Conservation (phyloP, 2,888 invertebrate genomes). For the Dioctria linearis region DNA sequence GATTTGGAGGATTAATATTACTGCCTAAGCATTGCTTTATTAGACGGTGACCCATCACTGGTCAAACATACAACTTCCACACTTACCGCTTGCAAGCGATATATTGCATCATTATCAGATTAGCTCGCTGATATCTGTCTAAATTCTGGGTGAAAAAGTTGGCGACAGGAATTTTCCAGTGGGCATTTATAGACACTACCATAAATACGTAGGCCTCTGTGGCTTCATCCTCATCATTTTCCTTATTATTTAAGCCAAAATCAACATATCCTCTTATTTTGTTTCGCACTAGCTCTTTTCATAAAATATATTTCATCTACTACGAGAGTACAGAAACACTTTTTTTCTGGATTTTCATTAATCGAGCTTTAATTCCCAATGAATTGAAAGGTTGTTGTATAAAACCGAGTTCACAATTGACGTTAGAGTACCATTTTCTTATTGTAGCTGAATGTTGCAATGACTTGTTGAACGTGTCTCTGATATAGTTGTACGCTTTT, state of each 20-base stretch:
- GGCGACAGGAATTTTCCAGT: background rate
- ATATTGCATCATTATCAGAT: too few species aligned
- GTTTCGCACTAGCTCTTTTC: background rate
- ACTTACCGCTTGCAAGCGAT: background rate
- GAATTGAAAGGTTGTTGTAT: background rate
- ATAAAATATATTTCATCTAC: background rate
- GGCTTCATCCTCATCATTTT: background rate
- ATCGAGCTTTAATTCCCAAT: background rate
- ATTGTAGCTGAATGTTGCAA: background rate
- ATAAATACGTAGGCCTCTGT: background rate
- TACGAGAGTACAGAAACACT: background rate
- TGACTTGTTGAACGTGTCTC: background rate
- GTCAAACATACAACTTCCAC: background rate
- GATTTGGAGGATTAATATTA: background rate
- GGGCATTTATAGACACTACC: background rate
- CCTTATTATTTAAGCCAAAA: background rate
- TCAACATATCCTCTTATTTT: background rate
- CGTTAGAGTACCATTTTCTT: background rate
- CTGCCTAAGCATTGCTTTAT: background rate
- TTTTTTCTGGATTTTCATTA: too few species aligned
- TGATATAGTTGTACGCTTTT: background rate
- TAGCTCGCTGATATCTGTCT: fast-evolving
- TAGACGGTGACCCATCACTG: background rate
- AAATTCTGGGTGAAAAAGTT: background rate
- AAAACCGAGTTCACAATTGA: background rate